Evolutionary conservation across 2,113 vertebrate species (phyloP), one percentile per base, ranked within the genome.

Genomic region (Notarius lentiginosus): DNA sequence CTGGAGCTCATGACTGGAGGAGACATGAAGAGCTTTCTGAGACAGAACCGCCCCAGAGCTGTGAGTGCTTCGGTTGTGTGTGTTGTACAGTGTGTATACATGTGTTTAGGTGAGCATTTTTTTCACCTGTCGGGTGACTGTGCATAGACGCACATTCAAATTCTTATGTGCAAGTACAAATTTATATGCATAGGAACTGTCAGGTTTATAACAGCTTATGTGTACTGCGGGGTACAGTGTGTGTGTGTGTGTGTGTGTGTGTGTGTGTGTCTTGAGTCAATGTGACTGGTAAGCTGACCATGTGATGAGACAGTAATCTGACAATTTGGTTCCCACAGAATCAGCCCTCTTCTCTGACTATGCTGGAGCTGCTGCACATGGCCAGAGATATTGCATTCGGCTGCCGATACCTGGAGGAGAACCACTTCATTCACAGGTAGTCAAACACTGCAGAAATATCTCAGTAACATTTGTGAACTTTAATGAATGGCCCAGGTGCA

Each of bases 401-500:
- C 90, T 99, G 97, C 88, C 95, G 95, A 89, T 98, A 97, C 73
- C 93, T 98, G 90, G 96, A 99, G 86, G 97, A 99, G 89, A 99
- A 98, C 92, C 97, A 98, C 91, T 99, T 99, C 91, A 98, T 98
- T 87, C 97, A 98, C 94, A 96, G 96, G 97, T 98, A 79, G 53
- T 72, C 79, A 47, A 60, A 84, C 27, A 55, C 83, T 41, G 55
- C 81, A 55, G 68, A 83, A 1, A 73, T 75, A 22, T 20, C 2
- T 1, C 41, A 47, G 1, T 77, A 49, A n/a, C 55, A 15, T 63
- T 53, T 63, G 53, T 49, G 18, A 81, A 82, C 15, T 24, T 11
- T 85, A 51, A 63, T 27, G 49, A 51, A 66, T 65, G 58, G 49
- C 49, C 5, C 17, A n/a, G 63, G 22, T 60, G 58, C 11, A 72